Evolutionary conservation across 1,140 invertebrate genomes (phyloP).

Genomic region (Orchesella cincta): DNA sequence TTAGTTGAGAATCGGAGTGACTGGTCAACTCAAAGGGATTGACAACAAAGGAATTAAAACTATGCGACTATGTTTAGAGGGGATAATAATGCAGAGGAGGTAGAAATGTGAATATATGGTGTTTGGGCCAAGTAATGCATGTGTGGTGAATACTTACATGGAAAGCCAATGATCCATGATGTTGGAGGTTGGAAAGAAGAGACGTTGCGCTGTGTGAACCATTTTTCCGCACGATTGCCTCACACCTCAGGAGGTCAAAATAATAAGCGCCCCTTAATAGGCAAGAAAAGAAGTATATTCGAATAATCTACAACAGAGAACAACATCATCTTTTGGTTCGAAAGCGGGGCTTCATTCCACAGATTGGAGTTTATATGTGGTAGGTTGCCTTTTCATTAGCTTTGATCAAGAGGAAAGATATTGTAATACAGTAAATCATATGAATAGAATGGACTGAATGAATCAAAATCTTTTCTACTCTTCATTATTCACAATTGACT

Average conservation of each 20-base stretch:
- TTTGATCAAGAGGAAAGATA: no score
- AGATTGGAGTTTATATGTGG: no score
- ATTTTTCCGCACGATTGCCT: slow-evolving; percentile 20
- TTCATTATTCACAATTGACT: no score
- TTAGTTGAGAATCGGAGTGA: slow-evolving; percentile 5
- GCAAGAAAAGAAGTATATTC: not conserved
- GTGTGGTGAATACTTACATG: not conserved
- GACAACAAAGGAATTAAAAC: not conserved
- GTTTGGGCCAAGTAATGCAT: not conserved
- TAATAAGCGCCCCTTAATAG: slow-evolving; percentile 5
- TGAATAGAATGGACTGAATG: no score
- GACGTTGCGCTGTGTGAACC: slow-evolving; percentile 18
- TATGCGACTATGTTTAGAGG: not conserved
- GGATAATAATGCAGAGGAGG: not conserved
- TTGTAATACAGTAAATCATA: no score
- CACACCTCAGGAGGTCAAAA: slow-evolving; percentile 25
- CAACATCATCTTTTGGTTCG: no score
- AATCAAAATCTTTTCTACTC: no score
- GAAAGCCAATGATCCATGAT: not conserved
- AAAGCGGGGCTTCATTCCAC: no score
- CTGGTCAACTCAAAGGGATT: not conserved
- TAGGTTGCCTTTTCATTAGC: no score
- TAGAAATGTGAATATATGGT: not conserved
- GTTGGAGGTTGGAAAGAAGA: not conserved
- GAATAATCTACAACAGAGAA: slow-evolving; percentile 11